Evolutionary conservation across 2,113 vertebrate species (phyloP).

Genomic region (Gnathonemus echidnorhynchus): DNA sequence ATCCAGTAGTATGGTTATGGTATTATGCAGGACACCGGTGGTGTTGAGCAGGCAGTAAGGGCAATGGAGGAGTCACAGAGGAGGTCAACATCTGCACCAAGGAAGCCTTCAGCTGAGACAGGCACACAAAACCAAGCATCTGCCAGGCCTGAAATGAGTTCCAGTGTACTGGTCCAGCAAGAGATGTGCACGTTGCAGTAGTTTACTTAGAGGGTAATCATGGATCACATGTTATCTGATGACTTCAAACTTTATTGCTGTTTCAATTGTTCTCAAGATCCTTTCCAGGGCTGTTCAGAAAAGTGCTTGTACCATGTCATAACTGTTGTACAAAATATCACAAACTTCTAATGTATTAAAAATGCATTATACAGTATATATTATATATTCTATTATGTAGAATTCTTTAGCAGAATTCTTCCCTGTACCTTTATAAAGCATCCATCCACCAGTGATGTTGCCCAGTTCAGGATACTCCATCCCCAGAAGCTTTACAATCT

Average conservation of each 20-base stretch:
- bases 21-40: neutral
- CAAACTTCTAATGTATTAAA: no score
- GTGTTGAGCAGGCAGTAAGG: neutral
- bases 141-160: neutral
- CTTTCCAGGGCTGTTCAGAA: neutral
- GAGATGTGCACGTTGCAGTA: neutral
- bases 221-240: neutral
- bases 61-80: neutral
- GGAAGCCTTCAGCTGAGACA: neutral
- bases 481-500: neutral
- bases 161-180: neutral
- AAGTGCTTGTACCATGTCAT: neutral
- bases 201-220: neutral
- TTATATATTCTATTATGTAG: neutral
- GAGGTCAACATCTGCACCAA: neutral
- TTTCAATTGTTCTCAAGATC: neutral
- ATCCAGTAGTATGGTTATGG: neutral
- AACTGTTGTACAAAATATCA: neutral
- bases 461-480: neutral
- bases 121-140: neutral
- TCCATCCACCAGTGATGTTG: neutral
- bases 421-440: neutral
- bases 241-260: neutral
- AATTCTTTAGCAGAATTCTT: neutral
- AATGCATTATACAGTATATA: no score